Conservation (phyloP, 2,888 invertebrate genomes). For the Caenorhabditis drosophilae region DNA sequence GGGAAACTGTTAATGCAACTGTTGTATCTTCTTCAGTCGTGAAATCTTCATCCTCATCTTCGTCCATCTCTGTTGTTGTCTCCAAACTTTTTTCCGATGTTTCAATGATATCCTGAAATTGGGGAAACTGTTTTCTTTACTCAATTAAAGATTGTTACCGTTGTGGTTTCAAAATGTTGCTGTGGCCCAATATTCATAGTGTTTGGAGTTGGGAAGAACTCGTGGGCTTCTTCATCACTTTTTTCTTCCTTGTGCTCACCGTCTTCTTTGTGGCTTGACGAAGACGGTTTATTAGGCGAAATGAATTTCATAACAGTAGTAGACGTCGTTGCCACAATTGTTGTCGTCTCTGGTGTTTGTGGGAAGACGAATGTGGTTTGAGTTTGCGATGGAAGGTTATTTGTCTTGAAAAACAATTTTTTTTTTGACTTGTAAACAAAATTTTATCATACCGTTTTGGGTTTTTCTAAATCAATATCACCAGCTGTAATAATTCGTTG, state of each 20-base stretch:
- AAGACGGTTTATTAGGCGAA: conserved; percentile 15
- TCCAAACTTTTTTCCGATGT: not conserved
- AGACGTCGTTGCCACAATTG: conserved; percentile 1
- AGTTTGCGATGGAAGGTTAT: conserved; percentile 6
- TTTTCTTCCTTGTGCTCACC: conserved; percentile 21
- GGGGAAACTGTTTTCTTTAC: not conserved
- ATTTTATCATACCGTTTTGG: too few species aligned
- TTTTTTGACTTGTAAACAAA: too few species aligned
- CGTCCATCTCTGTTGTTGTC: conserved; percentile 20
- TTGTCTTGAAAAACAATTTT: too few species aligned
- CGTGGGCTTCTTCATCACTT: conserved; percentile 18
- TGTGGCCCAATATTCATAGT: conserved; percentile 11
- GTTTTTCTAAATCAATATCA: not conserved
- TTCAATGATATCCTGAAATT: not conserved
- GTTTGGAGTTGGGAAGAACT: conserved; percentile 37
- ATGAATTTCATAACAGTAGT: conserved; percentile 15
- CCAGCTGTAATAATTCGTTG: conserved; percentile 33
- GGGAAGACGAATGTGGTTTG: conserved; percentile 47
- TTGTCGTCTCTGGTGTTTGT: conserved; percentile 37
- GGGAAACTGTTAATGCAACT: not conserved
- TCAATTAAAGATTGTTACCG: not conserved
- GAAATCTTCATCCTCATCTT: conserved; percentile 26
- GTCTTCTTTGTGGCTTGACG: conserved; percentile 22
- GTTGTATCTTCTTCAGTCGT: conserved; percentile 21
- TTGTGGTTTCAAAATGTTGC: not conserved